Base-by-base conservation (phyloP, 92 coral and sea anemone genomes). In the Metridium senile region DNA sequence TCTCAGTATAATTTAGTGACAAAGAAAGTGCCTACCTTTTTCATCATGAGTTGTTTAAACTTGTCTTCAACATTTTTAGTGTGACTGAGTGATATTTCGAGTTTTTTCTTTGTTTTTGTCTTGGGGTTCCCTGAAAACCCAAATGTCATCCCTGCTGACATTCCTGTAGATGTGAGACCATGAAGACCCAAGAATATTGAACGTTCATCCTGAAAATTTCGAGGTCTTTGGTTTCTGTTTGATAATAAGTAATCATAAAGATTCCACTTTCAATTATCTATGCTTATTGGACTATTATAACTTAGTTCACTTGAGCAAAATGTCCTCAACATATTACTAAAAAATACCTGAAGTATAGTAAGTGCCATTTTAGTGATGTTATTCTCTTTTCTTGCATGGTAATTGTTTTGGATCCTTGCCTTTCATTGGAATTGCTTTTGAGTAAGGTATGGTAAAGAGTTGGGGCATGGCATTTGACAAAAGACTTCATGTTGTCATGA, bases 331-430 rank as follows among this genome's bases (percentile, higher is more conserved):
- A 4, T 66, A 9, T 7, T 49, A 56, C 33, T 1, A 32, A 58
- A 13, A 25, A 74, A 34, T 68, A 63, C 86, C 87, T 81, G 77
- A 27, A 81, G 75, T 59, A 81, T 1, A 82, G 39, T 54, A 86
- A 33, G 26, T 87, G 87, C 87, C 84, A 78, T 20, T 72, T 87
- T 49, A 77, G 84, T 76, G 87, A 86, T 76, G 91, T 87, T 35
- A 78, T 72, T 58, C 84, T 72, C 80, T 62, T 87, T 75, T 87
- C 87, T 78, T 87, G 91, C 76, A 87, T 56, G 31, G 39, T 30
- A 20, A 71, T 71, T 47, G 74, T 81, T 49, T 72, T 81, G 17
- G 58, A 81, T 61, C 84, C 89, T 51, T 85, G 89, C 43, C 85
- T 65, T 78, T 85, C 84, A 62, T 70, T 72, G 25, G 76, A 58